Evolutionary conservation across 2,888 invertebrate genomes (phyloP).

Genomic region (Spatulosminthurus flaviceps): DNA sequence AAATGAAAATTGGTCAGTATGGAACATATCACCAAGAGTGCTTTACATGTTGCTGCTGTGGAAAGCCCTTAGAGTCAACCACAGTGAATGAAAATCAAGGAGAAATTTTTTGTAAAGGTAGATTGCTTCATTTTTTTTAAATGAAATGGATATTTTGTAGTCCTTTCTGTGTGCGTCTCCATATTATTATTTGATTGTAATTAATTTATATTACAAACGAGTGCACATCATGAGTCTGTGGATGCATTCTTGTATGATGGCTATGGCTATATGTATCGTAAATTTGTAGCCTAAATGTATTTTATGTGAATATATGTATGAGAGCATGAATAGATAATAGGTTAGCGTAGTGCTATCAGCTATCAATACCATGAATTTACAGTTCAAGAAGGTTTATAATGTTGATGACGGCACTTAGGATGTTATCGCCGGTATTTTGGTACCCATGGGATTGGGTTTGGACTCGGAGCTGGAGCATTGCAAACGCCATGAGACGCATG

Average conservation of each 20-base stretch:
- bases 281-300: background rate
- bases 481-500: constrained; percentile 52
- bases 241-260: too few species aligned
- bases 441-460: constrained; percentile 53
- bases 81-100: constrained; percentile 97
- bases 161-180: background rate
- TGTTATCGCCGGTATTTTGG: constrained; percentile 57
- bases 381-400: background rate
- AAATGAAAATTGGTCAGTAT: constrained; percentile 52
- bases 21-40: constrained; percentile 57
- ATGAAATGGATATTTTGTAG: too few species aligned
- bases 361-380: too few species aligned
- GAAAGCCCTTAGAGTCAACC: constrained; percentile 95
- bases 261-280: background rate
- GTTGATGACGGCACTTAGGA: constrained; percentile 46
- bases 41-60: constrained; percentile 56
- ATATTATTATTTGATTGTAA: background rate
- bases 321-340: too few species aligned
- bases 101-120: constrained; percentile 88
- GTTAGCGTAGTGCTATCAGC: too few species aligned
- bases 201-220: too few species aligned
- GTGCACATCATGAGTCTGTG: too few species aligned
- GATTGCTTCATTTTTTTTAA: too few species aligned
- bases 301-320: too few species aligned
- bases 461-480: constrained; percentile 56